Evolutionary conservation across 2,797 vertebrate genomes (phyloP).

Genomic region (Brachyalestes nurse): DNA sequence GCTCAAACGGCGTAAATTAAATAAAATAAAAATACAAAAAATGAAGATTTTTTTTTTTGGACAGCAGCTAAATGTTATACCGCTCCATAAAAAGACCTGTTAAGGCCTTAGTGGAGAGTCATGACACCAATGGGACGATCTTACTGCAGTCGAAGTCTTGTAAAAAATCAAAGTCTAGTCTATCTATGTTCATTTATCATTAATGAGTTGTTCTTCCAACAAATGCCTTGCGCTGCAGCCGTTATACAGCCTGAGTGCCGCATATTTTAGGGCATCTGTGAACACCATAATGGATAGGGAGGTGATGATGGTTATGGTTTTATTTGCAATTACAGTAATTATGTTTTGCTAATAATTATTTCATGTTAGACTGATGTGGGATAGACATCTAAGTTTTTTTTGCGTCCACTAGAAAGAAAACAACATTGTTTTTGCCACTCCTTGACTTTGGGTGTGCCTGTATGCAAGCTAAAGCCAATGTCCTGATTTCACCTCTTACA

Average conservation of each 20-base stretch:
- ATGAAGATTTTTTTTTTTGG: no score
- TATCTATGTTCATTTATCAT: constrained; percentile 6
- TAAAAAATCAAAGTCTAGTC: background rate
- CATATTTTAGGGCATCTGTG: background rate
- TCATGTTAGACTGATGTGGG: background rate
- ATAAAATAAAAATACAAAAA: no score
- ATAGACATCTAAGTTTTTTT: background rate
- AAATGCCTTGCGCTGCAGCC: background rate
- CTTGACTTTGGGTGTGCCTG: background rate
- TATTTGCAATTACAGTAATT: background rate
- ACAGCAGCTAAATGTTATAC: background rate
- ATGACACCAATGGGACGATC: background rate
- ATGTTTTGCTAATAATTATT: constrained; percentile 3
- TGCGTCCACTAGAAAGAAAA: background rate
- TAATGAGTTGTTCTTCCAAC: background rate
- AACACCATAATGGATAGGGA: background rate
- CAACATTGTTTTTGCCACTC: background rate
- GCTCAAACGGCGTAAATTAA: no score
- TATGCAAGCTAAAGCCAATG: background rate
- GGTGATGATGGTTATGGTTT: background rate
- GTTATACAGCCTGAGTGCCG: background rate
- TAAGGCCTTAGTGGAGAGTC: background rate
- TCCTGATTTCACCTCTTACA: constrained; percentile 15
- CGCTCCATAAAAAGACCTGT: background rate
- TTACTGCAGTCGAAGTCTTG: background rate